These are phyloP conservation scores for Aleiodes leptofemur DNA, from an alignment of 2,888 invertebrate genomes.

Conservation along the genomic window DNA sequence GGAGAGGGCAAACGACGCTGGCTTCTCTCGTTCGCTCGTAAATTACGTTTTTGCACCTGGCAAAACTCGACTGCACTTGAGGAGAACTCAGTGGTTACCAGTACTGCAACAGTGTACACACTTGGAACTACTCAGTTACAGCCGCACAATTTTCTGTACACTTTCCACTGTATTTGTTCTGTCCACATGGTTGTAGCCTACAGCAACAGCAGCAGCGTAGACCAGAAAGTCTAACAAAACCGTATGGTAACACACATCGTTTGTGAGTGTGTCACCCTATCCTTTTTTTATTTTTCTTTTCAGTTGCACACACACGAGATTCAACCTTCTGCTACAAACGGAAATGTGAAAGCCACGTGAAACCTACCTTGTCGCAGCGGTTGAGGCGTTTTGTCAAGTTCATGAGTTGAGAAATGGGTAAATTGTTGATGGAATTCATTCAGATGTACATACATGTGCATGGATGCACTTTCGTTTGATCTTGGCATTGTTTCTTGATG, in stretches of 20 bases:
- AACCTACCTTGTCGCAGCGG: conserved; percentile 48
- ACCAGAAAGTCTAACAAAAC: neutral
- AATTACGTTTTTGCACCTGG: conserved; percentile 67
- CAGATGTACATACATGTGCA: no score
- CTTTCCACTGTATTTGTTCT: neutral
- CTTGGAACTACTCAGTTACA: no score
- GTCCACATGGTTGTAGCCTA: neutral
- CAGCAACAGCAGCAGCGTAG: neutral
- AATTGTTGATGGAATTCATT: no score
- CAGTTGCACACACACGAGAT: neutral
- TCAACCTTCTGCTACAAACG: conserved; percentile 16
- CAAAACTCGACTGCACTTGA: conserved; percentile 38
- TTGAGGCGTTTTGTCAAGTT: conserved; percentile 58
- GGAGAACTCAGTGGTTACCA: conserved; percentile 32
- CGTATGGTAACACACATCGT: neutral
- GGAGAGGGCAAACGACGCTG: conserved; percentile 21
- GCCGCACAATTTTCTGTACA: conserved; percentile 22
- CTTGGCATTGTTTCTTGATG: no score
- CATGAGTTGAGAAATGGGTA: conserved; percentile 17
- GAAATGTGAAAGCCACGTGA: conserved; percentile 60
- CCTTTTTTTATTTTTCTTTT: neutral
- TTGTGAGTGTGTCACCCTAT: conserved; percentile 4
- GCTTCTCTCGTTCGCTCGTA: conserved; percentile 58
- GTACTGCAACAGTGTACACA: no score
- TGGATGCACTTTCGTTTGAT: no score